Base-by-base conservation (phyloP, 2,797 vertebrate species). In the Chelonia mydas region DNA sequence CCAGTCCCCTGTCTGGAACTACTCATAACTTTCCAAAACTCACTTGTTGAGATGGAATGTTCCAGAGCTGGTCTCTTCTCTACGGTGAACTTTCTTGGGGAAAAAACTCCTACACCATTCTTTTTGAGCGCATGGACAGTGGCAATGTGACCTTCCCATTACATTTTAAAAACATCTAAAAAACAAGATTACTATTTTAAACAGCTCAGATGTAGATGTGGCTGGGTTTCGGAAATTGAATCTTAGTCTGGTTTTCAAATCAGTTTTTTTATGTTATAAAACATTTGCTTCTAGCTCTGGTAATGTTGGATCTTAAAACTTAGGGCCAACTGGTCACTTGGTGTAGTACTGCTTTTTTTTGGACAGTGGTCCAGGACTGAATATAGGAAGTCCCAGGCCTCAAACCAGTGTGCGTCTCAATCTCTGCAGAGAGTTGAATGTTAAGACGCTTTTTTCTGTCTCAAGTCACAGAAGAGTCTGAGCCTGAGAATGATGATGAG, bases 401-500 rank as follows among this genome's bases (percentile, higher is more conserved):
- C 55, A 83, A 13, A 47, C 8, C 28, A 31, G 45, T n/a, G 33
- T 13, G 15, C 10, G 21, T 83, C 8, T n/a, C 57, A 49, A 16
- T 77, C 61, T 83, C 31, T 25, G 19, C 50, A 81, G 86, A 94
- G 80, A 41, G 37, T 41, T 84, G 8, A 19, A 33, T 81, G 59
- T 65, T 81, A 53, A 95, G 91, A 86, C 77, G 37, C 86, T 93
- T 51, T 53, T 65, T 95, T 96, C 93, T 95, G 3, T 93, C 97
- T 97, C 79, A 96, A 98, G 97, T 91, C 41, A 96, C 96, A 85
- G 54, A 93, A 81, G 96, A 96, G 72, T 87, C 96, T 84, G 97
- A 97, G 41, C 85, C 82, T 45, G 89, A 83, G 37, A 98, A 98
- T 79, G 98, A 99, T 87, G 98, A 99, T 0, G 98, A 98, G 72